Percentiles rank a stretch among this genome's conserved stretches.
Conservation (phyloP, 2,113 vertebrate species). For the Balaeniceps rex region DNA sequence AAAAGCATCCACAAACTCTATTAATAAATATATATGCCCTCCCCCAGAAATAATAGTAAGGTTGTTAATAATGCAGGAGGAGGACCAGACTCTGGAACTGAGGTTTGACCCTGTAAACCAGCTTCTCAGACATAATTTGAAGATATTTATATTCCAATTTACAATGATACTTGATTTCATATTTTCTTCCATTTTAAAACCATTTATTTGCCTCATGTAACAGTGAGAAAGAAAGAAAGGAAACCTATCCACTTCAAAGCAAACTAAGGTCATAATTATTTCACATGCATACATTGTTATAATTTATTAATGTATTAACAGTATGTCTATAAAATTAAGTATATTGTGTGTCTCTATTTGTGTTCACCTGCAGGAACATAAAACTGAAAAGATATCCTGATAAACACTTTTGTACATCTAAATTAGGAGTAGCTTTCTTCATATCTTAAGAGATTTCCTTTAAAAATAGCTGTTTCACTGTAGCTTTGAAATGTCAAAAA, state of each 20-base stretch:
- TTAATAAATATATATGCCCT: not conserved
- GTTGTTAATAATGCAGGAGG: not conserved
- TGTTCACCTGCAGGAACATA: not conserved
- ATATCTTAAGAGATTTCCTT: not conserved
- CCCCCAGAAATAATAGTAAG: not conserved
- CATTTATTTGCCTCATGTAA: not conserved
- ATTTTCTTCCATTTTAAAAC: not conserved
- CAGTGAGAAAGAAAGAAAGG: not conserved
- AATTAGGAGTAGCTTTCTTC: not conserved
- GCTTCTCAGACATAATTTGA: not conserved
- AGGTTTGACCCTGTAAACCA: not conserved
- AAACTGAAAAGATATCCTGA: not conserved
- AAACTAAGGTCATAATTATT: not conserved
- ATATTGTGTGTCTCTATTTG: not conserved
- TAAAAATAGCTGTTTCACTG: not conserved
- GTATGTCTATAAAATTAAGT: not conserved
- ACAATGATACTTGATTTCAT: not conserved
- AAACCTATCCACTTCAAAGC: not conserved
- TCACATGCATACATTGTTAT: not conserved
- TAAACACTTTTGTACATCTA: not conserved
- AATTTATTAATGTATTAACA: not conserved
- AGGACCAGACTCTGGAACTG: not conserved
- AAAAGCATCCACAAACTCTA: not conserved
- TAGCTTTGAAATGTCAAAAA: constrained; percentile 10
- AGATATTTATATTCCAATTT: not conserved